These are phyloP conservation scores for Liasis olivaceus DNA, from an alignment of 2,797 vertebrate species.

Conservation along the genomic window DNA sequence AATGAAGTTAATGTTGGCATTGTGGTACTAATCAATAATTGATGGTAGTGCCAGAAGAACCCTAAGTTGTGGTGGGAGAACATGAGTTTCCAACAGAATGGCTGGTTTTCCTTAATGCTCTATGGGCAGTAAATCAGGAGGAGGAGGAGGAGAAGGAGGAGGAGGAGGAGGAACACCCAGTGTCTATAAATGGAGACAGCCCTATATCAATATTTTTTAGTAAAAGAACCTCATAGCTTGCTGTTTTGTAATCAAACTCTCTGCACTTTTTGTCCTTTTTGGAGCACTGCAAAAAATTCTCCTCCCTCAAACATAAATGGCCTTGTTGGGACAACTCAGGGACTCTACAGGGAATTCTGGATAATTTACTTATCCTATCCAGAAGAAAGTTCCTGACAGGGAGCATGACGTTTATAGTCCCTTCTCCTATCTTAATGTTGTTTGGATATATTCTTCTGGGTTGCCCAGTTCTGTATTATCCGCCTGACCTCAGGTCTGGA, in stretches of 20 bases:
- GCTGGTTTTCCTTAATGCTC: background rate
- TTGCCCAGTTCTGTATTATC: background rate
- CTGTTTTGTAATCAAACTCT: conserved; percentile 63
- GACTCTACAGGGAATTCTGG: background rate
- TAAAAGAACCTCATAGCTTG: conserved; percentile 54
- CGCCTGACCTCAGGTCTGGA: background rate
- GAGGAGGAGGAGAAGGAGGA: background rate
- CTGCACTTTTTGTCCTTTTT: background rate
- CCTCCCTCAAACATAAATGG: background rate
- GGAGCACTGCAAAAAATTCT: background rate
- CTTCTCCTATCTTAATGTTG: background rate
- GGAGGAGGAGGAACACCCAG: background rate
- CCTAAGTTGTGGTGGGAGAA: background rate
- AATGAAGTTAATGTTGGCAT: background rate
- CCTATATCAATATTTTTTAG: conserved; percentile 31
- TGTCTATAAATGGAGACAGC: conserved; percentile 45
- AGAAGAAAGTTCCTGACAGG: background rate
- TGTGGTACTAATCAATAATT: background rate
- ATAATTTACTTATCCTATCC: background rate
- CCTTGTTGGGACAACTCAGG: background rate
- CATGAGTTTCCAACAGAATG: background rate
- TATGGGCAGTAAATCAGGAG: background rate
- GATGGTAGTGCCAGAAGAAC: background rate
- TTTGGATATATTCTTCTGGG: background rate
- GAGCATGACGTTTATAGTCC: background rate